phyloP scores from a whole-genome alignment of 2,113 vertebrate species.

The Cyanoramphus novaezelandiae region DNA sequence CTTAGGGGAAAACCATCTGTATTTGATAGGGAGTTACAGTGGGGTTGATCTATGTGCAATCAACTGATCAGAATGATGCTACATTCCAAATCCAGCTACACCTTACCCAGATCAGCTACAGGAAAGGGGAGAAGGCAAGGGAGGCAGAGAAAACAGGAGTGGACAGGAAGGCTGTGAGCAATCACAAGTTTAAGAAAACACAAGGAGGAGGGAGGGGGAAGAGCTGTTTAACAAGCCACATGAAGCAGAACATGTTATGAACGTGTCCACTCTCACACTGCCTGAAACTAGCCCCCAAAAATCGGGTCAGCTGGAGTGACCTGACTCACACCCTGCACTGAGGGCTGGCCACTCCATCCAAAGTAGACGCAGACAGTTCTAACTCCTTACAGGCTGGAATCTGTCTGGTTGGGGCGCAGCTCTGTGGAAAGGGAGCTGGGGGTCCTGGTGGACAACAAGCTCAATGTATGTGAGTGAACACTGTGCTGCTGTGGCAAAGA shows the following conservation, averaged over 20 bases:
- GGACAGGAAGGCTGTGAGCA: slow-evolving; percentile 4
- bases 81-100: neutral
- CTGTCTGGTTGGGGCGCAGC: neutral
- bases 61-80: neutral
- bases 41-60: neutral
- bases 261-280: neutral
- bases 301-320: neutral
- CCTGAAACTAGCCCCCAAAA: neutral
- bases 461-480: neutral
- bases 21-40: neutral
- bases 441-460: neutral
- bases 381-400: neutral
- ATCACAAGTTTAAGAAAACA: slow-evolving; percentile 37
- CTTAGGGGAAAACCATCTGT: neutral
- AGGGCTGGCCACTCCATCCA: neutral
- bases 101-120: neutral
- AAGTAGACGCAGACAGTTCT: neutral
- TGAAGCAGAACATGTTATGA: neutral
- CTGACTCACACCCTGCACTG: no score
- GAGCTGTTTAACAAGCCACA: neutral
- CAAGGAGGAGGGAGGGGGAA: neutral
- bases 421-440: neutral
- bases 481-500: neutral
- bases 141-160: slow-evolving; percentile 6
- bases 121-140: slow-evolving; percentile 6